Conservation (phyloP, 2,888 invertebrate species). For the Serrognathus titanus region DNA sequence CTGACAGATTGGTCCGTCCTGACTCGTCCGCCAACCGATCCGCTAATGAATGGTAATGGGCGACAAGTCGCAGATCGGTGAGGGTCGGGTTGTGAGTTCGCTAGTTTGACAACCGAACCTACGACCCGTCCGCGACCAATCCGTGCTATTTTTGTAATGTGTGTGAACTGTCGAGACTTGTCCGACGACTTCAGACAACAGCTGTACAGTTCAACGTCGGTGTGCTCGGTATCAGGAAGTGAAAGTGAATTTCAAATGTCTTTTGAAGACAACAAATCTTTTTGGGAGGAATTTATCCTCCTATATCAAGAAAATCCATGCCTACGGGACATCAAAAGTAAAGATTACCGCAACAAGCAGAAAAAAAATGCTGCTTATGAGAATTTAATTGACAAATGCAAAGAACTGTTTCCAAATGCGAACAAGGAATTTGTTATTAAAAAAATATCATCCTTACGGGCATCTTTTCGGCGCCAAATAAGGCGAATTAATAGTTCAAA, state of each 20-base stretch:
- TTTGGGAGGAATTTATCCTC: conserved; percentile 4
- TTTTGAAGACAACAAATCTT: neutral
- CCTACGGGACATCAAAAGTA: too few species aligned
- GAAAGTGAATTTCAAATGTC: neutral
- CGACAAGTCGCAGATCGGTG: too few species aligned
- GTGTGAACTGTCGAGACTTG: too few species aligned
- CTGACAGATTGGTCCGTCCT: too few species aligned
- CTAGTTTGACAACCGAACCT: neutral
- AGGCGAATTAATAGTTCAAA: conserved; percentile 1
- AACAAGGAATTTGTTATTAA: conserved; percentile 7
- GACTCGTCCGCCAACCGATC: too few species aligned
- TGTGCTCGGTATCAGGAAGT: neutral
- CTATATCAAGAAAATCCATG: too few species aligned
- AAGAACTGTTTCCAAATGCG: conserved; percentile 6
- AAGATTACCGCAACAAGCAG: neutral
- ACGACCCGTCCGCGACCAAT: neutral
- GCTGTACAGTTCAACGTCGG: too few species aligned
- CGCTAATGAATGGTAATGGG: too few species aligned
- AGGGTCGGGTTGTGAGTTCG: too few species aligned
- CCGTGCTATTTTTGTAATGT: conserved; percentile 1
- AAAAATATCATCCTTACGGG: conserved; percentile 2
- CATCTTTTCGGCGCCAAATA: conserved; percentile 5
- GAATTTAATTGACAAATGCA: conserved; percentile 3
- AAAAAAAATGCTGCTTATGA: neutral
- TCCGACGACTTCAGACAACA: neutral